Evolutionary conservation across 2,113 vertebrate genomes (phyloP).

Genomic region (Dicrurus megarhynchus): DNA sequence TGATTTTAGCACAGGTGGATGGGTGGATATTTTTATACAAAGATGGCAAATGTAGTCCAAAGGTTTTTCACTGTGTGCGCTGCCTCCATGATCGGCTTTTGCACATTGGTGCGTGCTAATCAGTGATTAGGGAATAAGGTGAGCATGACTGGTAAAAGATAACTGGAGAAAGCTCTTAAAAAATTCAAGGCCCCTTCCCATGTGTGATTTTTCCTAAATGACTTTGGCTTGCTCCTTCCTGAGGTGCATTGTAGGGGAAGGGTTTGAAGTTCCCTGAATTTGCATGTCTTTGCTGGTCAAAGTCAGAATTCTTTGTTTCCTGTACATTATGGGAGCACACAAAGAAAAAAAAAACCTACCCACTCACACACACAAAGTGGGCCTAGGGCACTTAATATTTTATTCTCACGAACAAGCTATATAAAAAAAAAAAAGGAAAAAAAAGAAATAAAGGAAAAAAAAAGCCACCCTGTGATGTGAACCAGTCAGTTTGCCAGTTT

Average conservation of each 20-base stretch:
- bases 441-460: background rate
- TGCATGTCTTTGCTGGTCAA: slow-evolving; percentile 45
- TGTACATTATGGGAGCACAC: background rate
- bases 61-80: background rate
- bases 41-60: background rate
- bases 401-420: slow-evolving; percentile 28
- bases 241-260: background rate
- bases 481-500: slow-evolving; percentile 39
- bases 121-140: background rate
- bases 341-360: background rate
- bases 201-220: slow-evolving; percentile 49
- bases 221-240: slow-evolving; percentile 42
- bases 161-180: slow-evolving; percentile 5
- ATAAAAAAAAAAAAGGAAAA: background rate
- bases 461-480: slow-evolving; percentile 41
- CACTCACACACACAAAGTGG: background rate
- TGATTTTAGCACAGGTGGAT: background rate
- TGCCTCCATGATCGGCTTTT: background rate
- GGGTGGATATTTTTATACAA: background rate
- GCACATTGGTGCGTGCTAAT: background rate
- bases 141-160: background rate
- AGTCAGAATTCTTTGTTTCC: slow-evolving; percentile 57
- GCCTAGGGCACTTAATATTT: slow-evolving; percentile 49
- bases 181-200: slow-evolving; percentile 34
- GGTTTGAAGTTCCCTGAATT: slow-evolving; percentile 55